Conservation (phyloP, 1,140 invertebrate genomes). For the Drosophila ambigua region DNA sequence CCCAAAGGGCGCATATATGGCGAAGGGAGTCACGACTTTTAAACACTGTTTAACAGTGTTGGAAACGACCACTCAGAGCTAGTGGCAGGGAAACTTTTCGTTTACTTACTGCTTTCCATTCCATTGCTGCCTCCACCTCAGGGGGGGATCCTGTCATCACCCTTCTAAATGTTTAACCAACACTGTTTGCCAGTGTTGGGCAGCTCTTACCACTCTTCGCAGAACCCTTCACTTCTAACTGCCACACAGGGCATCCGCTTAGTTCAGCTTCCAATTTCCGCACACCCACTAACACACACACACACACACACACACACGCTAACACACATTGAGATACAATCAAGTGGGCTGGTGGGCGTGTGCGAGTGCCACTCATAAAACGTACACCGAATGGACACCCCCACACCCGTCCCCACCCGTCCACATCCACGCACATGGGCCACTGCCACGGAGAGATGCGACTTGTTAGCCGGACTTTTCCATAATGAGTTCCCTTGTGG, state of each 20-base stretch:
- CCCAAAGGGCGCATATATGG: too few species aligned
- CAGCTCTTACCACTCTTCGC: too few species aligned
- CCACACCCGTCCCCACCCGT: not conserved
- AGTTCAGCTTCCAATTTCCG: too few species aligned
- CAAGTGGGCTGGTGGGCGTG: not conserved
- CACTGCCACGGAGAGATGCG: slow-evolving; percentile 8
- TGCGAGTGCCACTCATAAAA: slow-evolving; percentile 48
- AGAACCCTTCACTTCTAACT: too few species aligned
- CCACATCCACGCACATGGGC: not conserved
- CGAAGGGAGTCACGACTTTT: not conserved
- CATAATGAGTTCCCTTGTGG: slow-evolving; percentile 64
- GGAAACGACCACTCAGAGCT: not conserved
- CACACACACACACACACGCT: too few species aligned
- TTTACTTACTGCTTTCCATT: too few species aligned
- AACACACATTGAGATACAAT: slow-evolving; percentile 22
- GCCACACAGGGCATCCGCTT: not conserved
- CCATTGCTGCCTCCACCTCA: too few species aligned
- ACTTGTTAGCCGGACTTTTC: slow-evolving; percentile 60
- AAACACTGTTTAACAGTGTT: not conserved
- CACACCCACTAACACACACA: not conserved
- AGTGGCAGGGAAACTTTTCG: too few species aligned
- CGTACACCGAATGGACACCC: slow-evolving; percentile 48
- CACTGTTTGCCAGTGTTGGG: too few species aligned
- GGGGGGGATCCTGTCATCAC: too few species aligned
- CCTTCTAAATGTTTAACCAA: too few species aligned